These are phyloP conservation scores for Dipodomys merriami DNA, from an alignment of 2,113 vertebrate species.

Conservation along the genomic window DNA sequence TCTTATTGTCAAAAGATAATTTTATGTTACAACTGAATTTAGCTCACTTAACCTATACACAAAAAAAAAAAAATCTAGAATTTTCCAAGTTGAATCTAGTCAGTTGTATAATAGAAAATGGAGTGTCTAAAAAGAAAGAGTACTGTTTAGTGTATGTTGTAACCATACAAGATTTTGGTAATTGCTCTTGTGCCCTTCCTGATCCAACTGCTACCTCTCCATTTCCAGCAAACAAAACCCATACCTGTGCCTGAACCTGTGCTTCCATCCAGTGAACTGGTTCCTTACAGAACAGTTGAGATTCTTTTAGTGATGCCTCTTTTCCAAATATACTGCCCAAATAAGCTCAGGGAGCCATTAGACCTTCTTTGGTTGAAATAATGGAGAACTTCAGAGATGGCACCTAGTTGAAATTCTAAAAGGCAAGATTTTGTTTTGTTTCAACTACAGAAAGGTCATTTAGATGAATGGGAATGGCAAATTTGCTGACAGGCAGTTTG, in stretches of 20 bases:
- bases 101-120: background rate
- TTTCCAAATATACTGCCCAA: background rate
- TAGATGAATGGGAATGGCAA: background rate
- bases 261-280: background rate
- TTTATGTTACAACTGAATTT: constrained; percentile 23
- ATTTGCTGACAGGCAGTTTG: constrained; percentile 17
- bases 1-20: background rate
- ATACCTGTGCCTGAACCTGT: background rate
- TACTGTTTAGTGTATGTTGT: background rate
- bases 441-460: background rate
- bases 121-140: background rate
- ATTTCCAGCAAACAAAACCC: background rate
- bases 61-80: background rate
- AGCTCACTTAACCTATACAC: background rate
- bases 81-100: constrained; percentile 26
- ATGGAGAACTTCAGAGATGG: background rate
- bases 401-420: background rate
- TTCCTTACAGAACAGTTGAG: background rate
- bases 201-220: background rate
- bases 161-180: background rate
- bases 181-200: background rate
- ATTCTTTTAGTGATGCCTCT: background rate
- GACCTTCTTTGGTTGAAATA: constrained; percentile 15
- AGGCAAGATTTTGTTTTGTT: background rate
- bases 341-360: background rate